Evolutionary conservation across 1,140 invertebrate genomes (phyloP).

Genomic region (Macrobrachium rosenbergii): DNA sequence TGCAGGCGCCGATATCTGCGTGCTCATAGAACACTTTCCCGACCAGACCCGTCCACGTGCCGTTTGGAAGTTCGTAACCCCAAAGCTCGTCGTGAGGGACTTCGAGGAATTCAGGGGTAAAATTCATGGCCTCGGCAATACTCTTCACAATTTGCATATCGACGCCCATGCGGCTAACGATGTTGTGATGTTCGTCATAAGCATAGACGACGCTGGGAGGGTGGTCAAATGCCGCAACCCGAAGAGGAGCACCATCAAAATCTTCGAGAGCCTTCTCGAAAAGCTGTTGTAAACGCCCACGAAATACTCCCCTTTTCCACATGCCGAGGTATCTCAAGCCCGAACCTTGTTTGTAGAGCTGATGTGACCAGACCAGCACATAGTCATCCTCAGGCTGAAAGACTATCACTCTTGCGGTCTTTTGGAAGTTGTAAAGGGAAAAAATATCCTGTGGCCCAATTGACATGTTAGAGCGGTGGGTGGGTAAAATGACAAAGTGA

Average conservation of each 20-base stretch:
- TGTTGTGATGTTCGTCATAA: slow-evolving; percentile 25
- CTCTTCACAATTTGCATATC: slow-evolving; percentile 60
- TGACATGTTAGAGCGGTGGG: not conserved
- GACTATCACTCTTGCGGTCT: slow-evolving; percentile 37
- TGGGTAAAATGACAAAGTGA: slow-evolving; percentile 46
- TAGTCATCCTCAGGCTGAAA: slow-evolving; percentile 20
- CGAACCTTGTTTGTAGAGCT: not conserved
- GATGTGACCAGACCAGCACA: slow-evolving; percentile 38
- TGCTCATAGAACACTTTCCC: slow-evolving; percentile 64
- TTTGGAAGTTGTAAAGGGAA: slow-evolving; percentile 38
- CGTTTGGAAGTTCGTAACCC: slow-evolving; percentile 67
- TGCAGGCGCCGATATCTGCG: slow-evolving; percentile 65
- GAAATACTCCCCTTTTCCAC: slow-evolving; percentile 9
- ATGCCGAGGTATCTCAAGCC: not conserved
- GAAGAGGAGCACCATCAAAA: slow-evolving; percentile 30
- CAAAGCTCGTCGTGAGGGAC: slow-evolving; percentile 63
- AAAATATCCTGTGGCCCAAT: not conserved
- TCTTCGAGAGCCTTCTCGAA: slow-evolving; percentile 29
- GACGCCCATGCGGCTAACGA: slow-evolving; percentile 56
- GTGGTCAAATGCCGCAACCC: slow-evolving; percentile 59
- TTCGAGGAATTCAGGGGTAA: slow-evolving; percentile 53
- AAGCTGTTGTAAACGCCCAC: not conserved
- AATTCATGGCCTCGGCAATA: slow-evolving; percentile 57
- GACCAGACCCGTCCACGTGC: slow-evolving; percentile 67
- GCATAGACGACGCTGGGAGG: slow-evolving; percentile 60